Conservation (phyloP, 2,888 invertebrate genomes). For the Orthonychiurus folsomi region DNA sequence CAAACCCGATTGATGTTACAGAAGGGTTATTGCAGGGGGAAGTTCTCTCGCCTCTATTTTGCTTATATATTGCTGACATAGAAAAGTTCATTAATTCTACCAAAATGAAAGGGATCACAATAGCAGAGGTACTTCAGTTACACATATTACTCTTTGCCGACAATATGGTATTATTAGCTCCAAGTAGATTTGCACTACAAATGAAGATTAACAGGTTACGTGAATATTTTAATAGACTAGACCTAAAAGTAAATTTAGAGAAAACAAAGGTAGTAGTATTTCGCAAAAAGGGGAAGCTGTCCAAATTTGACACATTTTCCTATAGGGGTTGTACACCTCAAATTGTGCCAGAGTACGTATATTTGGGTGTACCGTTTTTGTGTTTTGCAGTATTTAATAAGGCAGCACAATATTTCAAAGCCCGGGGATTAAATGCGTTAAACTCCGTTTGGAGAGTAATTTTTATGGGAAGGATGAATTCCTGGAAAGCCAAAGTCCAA, state of each 20-base stretch:
- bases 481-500: background rate
- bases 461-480: background rate
- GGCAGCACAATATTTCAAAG: background rate
- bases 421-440: background rate
- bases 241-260: background rate
- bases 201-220: background rate
- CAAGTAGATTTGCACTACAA: background rate
- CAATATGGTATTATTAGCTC: background rate
- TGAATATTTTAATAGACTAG: background rate
- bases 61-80: slow-evolving; percentile 10
- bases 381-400: background rate
- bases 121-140: background rate
- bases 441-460: background rate
- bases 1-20: background rate
- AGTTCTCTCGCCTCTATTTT: slow-evolving; percentile 8
- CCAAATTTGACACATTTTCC: background rate
- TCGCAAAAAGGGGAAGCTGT: background rate
- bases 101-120: too few relatives aligned
- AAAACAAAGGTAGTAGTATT: background rate
- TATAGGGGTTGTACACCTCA: background rate
- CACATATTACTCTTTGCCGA: background rate
- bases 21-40: slow-evolving; percentile 13
- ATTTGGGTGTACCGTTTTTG: background rate
- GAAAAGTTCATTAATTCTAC: too few relatives aligned
- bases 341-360: background rate